Evolutionary conservation across 2,113 vertebrate genomes (phyloP).

Genomic region (Dromas ardeola): DNA sequence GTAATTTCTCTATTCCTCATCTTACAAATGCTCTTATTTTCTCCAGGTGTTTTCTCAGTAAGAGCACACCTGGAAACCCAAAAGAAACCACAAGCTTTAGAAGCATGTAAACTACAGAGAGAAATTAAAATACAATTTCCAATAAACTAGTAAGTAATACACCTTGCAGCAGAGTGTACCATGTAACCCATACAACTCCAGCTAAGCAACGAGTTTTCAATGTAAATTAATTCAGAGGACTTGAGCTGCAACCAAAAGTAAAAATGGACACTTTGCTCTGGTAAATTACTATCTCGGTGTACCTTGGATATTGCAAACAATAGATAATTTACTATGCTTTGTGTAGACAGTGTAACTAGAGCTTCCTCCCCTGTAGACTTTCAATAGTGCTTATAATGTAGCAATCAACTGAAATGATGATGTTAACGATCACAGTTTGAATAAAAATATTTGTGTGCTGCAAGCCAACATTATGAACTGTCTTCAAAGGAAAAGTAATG

Average conservation of each 20-base stretch:
- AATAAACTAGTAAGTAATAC: neutral
- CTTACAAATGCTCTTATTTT: neutral
- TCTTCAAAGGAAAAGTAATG: conserved; percentile 52
- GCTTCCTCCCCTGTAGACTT: conserved; percentile 26
- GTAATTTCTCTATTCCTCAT: neutral
- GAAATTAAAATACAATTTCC: neutral
- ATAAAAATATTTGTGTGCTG: conserved; percentile 58
- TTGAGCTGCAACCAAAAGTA: neutral
- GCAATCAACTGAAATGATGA: conserved; percentile 63
- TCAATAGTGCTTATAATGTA: conserved; percentile 56
- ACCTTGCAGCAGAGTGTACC: neutral
- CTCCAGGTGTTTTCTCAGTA: neutral
- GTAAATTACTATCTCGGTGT: neutral
- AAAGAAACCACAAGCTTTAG: neutral
- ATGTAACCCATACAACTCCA: neutral
- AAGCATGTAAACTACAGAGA: neutral
- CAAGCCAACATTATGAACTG: conserved; percentile 19
- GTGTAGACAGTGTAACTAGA: conserved; percentile 29
- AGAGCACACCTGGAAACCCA: neutral
- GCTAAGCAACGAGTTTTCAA: neutral
- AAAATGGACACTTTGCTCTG: neutral
- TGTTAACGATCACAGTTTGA: conserved; percentile 36
- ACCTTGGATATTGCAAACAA: neutral
- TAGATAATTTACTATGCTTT: conserved; percentile 26
- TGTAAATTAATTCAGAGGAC: neutral